phyloP scores from a whole-genome alignment of 2,888 invertebrate genomes.

The Pammene aurita region DNA sequence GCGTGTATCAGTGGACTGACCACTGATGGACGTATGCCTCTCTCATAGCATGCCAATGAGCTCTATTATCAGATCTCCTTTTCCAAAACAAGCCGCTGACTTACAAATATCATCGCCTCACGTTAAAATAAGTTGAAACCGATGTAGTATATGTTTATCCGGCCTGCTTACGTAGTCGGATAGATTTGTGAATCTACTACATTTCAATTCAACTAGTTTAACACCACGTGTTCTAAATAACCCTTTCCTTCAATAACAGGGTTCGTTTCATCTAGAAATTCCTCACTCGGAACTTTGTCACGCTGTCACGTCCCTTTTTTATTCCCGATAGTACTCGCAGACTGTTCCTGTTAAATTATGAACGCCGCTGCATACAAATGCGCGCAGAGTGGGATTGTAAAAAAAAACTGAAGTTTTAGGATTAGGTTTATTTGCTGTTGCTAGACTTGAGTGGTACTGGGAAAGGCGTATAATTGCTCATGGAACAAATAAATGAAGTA shows the following conservation, averaged over 20 bases:
- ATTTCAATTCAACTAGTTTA: neutral
- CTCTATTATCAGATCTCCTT: too few relatives aligned
- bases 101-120: too few relatives aligned
- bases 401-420: slow-evolving; percentile 28
- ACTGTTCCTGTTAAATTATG: slow-evolving; percentile 51
- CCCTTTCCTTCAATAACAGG: slow-evolving; percentile 17
- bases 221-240: slow-evolving; percentile 21
- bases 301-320: slow-evolving; percentile 49
- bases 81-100: too few relatives aligned
- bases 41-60: too few relatives aligned
- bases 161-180: neutral
- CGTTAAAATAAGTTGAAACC: too few relatives aligned
- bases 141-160: neutral
- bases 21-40: too few relatives aligned
- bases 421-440: neutral
- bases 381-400: slow-evolving; percentile 27
- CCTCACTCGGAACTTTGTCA: slow-evolving; percentile 22
- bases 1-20: too few relatives aligned
- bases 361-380: slow-evolving; percentile 53
- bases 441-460: neutral
- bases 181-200: slow-evolving; percentile 1
- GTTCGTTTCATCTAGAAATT: slow-evolving; percentile 24
- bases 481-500: neutral
- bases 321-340: slow-evolving; percentile 49
- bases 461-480: neutral